These are phyloP conservation scores for Gymnorhina tibicen DNA, from an alignment of 2,113 vertebrate species.

Conservation along the genomic window DNA sequence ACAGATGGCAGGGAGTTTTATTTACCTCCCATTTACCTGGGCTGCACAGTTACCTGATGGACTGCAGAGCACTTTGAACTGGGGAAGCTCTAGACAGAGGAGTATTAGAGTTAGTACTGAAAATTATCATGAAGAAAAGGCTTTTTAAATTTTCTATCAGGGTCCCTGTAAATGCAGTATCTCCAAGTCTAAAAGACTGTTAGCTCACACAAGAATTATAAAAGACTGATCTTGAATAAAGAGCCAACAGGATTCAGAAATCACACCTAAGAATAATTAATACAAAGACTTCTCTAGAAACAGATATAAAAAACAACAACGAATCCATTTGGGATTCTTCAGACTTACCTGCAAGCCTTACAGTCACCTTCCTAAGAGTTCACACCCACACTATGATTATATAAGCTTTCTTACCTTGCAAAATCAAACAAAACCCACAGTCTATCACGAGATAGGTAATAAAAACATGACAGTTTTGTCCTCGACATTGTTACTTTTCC, in stretches of 20 bases:
- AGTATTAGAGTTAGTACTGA: background rate
- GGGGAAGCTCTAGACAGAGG: background rate
- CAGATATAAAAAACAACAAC: background rate
- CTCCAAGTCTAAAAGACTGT: background rate
- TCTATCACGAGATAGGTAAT: background rate
- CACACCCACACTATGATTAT: background rate
- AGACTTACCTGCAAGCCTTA: background rate
- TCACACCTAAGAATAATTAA: background rate
- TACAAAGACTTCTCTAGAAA: background rate
- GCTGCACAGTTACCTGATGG: background rate
- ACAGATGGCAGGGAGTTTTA: background rate
- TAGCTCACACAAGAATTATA: background rate
- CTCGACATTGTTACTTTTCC: background rate
- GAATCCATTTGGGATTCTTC: background rate
- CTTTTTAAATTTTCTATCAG: background rate
- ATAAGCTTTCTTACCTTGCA: background rate
- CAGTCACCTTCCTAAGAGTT: background rate
- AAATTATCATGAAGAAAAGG: background rate
- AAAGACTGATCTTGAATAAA: background rate
- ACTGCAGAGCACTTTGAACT: background rate
- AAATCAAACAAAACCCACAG: background rate
- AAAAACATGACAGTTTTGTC: background rate
- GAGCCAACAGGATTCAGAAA: background rate
- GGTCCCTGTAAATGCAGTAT: background rate
- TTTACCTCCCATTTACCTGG: background rate